These are phyloP conservation scores for Diplodus sargus DNA, from an alignment of 2,797 vertebrate genomes.

Conservation along the genomic window DNA sequence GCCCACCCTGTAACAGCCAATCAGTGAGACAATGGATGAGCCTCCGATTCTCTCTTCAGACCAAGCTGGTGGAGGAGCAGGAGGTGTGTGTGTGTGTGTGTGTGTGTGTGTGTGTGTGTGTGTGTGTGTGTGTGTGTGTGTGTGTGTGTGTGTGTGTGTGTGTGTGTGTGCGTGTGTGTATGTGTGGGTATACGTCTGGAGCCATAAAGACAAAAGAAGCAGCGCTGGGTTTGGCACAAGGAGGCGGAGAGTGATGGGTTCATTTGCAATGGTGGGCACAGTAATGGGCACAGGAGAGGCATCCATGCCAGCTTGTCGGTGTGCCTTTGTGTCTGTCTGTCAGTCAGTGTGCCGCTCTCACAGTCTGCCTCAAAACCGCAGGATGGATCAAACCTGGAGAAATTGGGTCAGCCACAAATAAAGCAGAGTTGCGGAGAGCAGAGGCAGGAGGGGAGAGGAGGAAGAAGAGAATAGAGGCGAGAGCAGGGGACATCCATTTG, in stretches of 20 bases:
- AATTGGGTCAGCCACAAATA: slow-evolving; percentile 84
- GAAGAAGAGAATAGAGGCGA: slow-evolving; percentile 62
- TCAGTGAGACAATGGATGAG: slow-evolving; percentile 51
- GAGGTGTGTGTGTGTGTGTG: slow-evolving; percentile 23
- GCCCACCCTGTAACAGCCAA: slow-evolving; percentile 31
- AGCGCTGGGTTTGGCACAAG: slow-evolving; percentile 58
- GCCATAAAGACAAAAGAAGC: slow-evolving; percentile 61
- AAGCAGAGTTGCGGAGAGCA: slow-evolving; percentile 64
- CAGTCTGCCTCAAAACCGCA: slow-evolving; percentile 66
- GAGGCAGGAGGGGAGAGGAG: slow-evolving; percentile 60
- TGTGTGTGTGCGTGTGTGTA: slow-evolving; percentile 9
- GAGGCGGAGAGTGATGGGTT: slow-evolving; percentile 67
- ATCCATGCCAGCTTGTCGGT: slow-evolving; percentile 62
- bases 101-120: slow-evolving; percentile 13
- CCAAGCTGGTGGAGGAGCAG: slow-evolving; percentile 35
- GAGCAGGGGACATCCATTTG: slow-evolving; percentile 75
- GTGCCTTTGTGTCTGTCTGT: slow-evolving; percentile 69
- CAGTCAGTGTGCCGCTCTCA: slow-evolving; percentile 52
- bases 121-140: too few relatives aligned
- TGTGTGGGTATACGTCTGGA: slow-evolving; percentile 24
- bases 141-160: not conserved
- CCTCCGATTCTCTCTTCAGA: slow-evolving; percentile 42
- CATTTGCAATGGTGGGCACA: slow-evolving; percentile 55
- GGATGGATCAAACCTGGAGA: slow-evolving; percentile 83
- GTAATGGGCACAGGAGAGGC: slow-evolving; percentile 61